These are phyloP conservation scores for Calidris pugnax DNA, from an alignment of 2,113 vertebrate species.

Conservation along the genomic window DNA sequence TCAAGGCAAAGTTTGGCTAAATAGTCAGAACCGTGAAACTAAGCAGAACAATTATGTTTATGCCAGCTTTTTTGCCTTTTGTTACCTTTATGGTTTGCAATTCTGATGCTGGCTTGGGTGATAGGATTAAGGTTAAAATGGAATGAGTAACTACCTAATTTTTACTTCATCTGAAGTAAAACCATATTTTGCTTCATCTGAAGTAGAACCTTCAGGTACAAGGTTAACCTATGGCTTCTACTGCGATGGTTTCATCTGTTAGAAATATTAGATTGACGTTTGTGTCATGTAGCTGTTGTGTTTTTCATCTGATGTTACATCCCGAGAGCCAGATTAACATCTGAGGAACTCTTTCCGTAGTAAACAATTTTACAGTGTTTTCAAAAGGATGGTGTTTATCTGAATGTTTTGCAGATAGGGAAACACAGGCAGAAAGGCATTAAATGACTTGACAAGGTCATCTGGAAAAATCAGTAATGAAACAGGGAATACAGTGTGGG, in stretches of 20 bases:
- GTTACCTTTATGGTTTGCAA: neutral
- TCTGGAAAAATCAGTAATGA: neutral
- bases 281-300: neutral
- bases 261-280: neutral
- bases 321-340: neutral
- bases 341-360: neutral
- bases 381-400: neutral
- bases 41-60: neutral
- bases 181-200: neutral
- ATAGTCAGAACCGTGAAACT: neutral
- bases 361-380: neutral
- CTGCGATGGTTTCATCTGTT: neutral
- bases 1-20: neutral
- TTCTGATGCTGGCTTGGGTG: neutral
- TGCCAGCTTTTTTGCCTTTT: fast-evolving
- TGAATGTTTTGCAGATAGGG: neutral
- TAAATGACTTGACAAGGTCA: constrained; percentile 39
- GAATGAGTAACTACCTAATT: neutral
- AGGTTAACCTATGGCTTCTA: neutral
- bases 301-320: neutral
- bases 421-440: neutral
- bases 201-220: neutral
- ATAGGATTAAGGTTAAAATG: neutral
- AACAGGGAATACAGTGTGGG: neutral
- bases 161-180: neutral